These are phyloP conservation scores for Sorex maritimensis DNA, from an alignment of 2,797 vertebrate genomes.

Conservation along the genomic window DNA sequence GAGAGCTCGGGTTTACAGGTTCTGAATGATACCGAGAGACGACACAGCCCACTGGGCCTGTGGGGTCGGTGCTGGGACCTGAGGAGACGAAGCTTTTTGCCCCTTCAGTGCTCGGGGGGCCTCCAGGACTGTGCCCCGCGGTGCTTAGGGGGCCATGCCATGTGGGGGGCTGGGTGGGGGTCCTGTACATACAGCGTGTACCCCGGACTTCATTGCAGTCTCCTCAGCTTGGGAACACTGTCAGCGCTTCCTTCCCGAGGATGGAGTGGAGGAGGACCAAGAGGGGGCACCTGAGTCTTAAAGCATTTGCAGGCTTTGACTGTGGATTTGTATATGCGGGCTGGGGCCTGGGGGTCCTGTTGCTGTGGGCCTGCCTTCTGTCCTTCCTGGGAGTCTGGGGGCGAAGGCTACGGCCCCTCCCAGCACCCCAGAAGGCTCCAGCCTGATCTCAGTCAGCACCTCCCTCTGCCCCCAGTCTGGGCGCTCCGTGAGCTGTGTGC, in stretches of 20 bases:
- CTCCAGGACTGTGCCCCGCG: too few species aligned
- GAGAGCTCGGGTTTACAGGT: not conserved
- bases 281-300: not conserved
- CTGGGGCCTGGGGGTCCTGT: not conserved
- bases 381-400: not conserved
- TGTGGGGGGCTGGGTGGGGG: too few species aligned
- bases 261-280: too few species aligned
- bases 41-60: not conserved
- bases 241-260: too few species aligned
- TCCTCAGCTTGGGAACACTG: too few species aligned
- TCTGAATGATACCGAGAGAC: not conserved
- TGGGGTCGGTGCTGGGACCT: too few species aligned
- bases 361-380: not conserved
- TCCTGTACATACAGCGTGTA: too few species aligned
- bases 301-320: not conserved
- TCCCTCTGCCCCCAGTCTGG: not conserved
- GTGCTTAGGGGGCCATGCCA: too few species aligned
- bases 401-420: constrained; percentile 1
- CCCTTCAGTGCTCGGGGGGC: too few species aligned
- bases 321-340: not conserved
- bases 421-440: not conserved
- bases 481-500: not conserved
- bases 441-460: not conserved
- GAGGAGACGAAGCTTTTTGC: too few species aligned
- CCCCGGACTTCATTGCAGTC: too few species aligned